A percentile compares a stretch with the other conserved stretches of the same genome.
Evolutionary conservation across 1,140 invertebrate species (phyloP).

Genomic region (Drosophila triauraria): DNA sequence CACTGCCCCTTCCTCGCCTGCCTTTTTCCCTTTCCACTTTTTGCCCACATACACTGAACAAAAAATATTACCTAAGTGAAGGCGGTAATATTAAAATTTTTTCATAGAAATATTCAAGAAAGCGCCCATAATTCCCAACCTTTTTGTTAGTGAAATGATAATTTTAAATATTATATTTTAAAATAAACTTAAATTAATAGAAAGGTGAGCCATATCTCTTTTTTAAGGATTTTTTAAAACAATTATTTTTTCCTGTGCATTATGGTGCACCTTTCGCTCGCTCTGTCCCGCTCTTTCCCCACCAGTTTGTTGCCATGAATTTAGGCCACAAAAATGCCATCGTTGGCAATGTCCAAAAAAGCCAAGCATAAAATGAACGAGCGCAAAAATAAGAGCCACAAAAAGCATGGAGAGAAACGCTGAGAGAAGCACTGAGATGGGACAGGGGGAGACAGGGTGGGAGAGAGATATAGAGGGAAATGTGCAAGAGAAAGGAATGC

Average conservation of each 20-base stretch:
- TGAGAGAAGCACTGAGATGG: constrained; percentile 1
- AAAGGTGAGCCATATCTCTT: too few relatives aligned
- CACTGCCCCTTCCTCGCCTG: background rate
- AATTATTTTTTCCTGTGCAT: background rate
- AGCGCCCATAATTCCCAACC: too few relatives aligned
- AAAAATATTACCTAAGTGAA: background rate
- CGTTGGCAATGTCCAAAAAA: constrained; percentile 75
- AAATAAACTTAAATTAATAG: too few relatives aligned
- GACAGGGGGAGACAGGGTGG: constrained; percentile 4
- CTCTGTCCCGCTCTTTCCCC: background rate
- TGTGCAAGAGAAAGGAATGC: constrained; percentile 64
- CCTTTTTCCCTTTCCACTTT: background rate
- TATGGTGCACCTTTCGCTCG: background rate
- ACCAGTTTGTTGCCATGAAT: constrained; percentile 54
- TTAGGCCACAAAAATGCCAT: constrained; percentile 81
- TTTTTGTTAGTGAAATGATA: too few relatives aligned
- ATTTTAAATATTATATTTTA: too few relatives aligned
- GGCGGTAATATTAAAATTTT: too few relatives aligned
- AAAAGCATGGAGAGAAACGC: constrained; percentile 12
- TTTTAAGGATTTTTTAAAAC: background rate
- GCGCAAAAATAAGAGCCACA: constrained; percentile 40
- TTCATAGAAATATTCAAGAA: too few relatives aligned
- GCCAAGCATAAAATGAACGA: constrained; percentile 56
- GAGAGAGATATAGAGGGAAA: background rate
- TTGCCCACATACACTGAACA: background rate